Conservation (phyloP, 2,797 vertebrate genomes). For the Podarcis lilfordi region DNA sequence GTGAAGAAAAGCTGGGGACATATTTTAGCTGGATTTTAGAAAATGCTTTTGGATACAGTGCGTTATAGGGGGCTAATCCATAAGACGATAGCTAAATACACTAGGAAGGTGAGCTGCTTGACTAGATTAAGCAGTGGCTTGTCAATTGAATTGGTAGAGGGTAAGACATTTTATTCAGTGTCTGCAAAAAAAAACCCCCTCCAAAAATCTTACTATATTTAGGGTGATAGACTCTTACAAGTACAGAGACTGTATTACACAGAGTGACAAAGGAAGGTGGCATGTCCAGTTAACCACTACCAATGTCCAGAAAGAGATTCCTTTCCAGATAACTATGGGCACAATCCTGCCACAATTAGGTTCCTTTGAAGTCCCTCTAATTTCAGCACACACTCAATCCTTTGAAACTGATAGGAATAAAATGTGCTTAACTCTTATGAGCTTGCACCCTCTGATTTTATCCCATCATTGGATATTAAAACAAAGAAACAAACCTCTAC, state of each 20-base stretch:
- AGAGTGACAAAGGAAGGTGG: not conserved
- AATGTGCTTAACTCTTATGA: not conserved
- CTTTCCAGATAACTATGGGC: not conserved
- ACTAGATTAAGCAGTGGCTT: constrained; percentile 29
- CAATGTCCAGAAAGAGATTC: not conserved
- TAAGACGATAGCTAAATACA: constrained; percentile 57
- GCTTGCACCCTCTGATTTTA: too few species aligned
- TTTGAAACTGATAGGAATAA: not conserved
- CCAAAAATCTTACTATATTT: not conserved
- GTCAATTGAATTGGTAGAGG: constrained; percentile 11
- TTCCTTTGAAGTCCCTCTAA: not conserved
- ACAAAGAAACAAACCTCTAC: not conserved
- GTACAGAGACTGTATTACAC: not conserved
- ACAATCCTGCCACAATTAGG: not conserved
- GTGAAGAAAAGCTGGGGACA: constrained; percentile 42
- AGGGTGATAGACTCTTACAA: not conserved
- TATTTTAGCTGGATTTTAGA: constrained; percentile 66
- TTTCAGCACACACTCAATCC: not conserved
- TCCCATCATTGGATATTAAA: not conserved
- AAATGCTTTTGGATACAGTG: constrained; percentile 56
- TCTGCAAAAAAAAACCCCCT: not conserved
- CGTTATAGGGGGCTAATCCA: constrained; percentile 48
- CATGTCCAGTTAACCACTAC: not conserved
- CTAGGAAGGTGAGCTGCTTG: constrained; percentile 35
- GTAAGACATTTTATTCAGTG: constrained; percentile 13